Base-by-base conservation (phyloP, 2,888 invertebrate genomes). In the Elaeidobius kamerunicus region DNA sequence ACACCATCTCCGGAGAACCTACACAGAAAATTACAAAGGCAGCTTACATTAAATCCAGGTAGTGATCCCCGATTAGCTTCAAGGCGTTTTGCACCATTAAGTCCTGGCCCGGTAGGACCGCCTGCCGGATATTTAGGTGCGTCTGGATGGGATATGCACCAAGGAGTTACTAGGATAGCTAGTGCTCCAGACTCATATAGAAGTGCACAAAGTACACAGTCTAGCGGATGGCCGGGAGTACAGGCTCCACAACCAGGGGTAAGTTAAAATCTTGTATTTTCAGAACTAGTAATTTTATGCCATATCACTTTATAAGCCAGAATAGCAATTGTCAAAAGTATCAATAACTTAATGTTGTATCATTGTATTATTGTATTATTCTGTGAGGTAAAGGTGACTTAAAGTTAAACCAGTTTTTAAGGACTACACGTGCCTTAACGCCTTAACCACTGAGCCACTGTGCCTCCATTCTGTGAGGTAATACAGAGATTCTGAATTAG, bases 41-140 rank as follows among this genome's bases (percentile, higher is more conserved):
- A 91, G 67, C 75, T 90, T 38, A 88, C 90, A 11, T 71, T 92
- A n/a, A 90, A 91, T 73, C 91, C 91, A 0, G 76, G 77, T 15
- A 84, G 84, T 60, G 91, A 92, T 74, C 86, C 89, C 3, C 76
- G 91, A 51, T 73, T 85, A 43, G 75, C 75, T 41, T 75, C 75
- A 1, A 55, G 62, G 18, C 52, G 63, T n/a, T 62, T 57, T 39
- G 56, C 58, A 63, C 68, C 57, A 2, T 42, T 58, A 54, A 56
- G 60, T 45, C 58, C 35, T 2, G 46, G 42, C 9, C 59, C 53
- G 1, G 35, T 56, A 1, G 59, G 61, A 17, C 60, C 60, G 12
- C 61, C 62, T 14, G 58, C 56, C 2, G 57, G 60, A 1, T 69
- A 63, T 54, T 49, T 67, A 39, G 52, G 57, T 4, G 60, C 61